phyloP scores from a whole-genome alignment of 30 jellyfish, hydroid and myxozoan species.

The Hydractinia echinata region DNA sequence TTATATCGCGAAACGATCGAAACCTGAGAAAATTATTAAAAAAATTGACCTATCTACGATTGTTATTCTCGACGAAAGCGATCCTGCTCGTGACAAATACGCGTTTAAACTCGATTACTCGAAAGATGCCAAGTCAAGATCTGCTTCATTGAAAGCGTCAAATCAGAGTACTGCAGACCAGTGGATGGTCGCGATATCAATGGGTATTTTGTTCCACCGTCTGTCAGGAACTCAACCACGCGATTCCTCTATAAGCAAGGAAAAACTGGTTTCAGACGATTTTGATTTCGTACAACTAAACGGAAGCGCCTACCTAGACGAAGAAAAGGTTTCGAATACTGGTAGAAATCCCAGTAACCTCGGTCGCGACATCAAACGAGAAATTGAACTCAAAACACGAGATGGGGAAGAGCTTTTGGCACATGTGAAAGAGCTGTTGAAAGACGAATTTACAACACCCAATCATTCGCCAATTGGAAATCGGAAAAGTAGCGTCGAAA shows the following conservation, averaged over 20 bases:
- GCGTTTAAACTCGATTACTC: slow-evolving; percentile 72
- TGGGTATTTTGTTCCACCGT: slow-evolving; percentile 89
- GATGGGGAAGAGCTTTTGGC: not conserved
- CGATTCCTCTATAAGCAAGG: not conserved
- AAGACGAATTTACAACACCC: slow-evolving; percentile 5
- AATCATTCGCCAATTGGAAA: not conserved
- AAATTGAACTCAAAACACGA: not conserved
- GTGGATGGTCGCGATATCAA: slow-evolving; percentile 99
- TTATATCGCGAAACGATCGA: slow-evolving; percentile 62
- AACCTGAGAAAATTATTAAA: slow-evolving; percentile 56
- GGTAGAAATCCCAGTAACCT: not conserved
- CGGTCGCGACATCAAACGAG: slow-evolving; percentile 9
- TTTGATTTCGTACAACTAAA: slow-evolving; percentile 18
- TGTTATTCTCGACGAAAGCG: slow-evolving; percentile 88
- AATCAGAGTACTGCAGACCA: slow-evolving; percentile 72
- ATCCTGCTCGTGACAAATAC: slow-evolving; percentile 50
- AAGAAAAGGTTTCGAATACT: not conserved
- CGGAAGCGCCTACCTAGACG: slow-evolving; percentile 16
- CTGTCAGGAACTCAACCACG: slow-evolving; percentile 36
- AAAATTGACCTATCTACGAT: slow-evolving; percentile 73
- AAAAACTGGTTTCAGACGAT: slow-evolving; percentile 23
- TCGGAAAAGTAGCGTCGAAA: not conserved
- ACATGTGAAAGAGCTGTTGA: not conserved
- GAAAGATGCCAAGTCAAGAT: slow-evolving; percentile 31
- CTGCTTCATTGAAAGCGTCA: slow-evolving; percentile 52